phyloP scores from a whole-genome alignment of 2,113 vertebrate genomes.

The Casuarius casuarius region DNA sequence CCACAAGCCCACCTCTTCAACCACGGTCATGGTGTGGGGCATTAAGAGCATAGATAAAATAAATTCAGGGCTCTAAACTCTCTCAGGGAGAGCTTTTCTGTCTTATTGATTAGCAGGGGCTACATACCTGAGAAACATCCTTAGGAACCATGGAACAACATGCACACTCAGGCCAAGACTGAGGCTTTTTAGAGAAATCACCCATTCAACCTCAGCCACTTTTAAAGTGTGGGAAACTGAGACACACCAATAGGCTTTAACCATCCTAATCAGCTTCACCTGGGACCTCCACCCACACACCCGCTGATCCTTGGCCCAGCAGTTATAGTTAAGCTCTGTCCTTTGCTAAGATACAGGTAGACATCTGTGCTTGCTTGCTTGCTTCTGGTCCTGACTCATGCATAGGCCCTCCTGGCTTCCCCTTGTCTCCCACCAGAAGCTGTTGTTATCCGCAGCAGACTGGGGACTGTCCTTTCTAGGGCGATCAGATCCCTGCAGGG shows the following conservation, averaged over 20 bases:
- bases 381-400: accelerated
- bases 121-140: not conserved
- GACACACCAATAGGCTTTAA: not conserved
- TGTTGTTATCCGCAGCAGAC: accelerated
- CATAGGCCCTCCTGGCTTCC: accelerated
- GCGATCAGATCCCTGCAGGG: accelerated
- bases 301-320: not conserved
- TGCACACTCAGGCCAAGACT: accelerated
- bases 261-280: not conserved
- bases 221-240: not conserved
- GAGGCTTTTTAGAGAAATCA: accelerated
- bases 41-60: accelerated
- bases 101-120: accelerated
- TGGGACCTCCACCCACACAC: not conserved
- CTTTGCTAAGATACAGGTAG: not conserved
- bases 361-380: accelerated
- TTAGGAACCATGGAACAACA: not conserved
- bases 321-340: not conserved
- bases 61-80: accelerated
- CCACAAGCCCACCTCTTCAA: not conserved
- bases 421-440: accelerated
- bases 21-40: accelerated
- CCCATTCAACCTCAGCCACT: accelerated
- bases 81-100: too few relatives aligned
- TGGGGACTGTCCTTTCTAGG: not conserved